These are phyloP conservation scores for Leptinotarsa defecta DNA, from an alignment of 1,140 invertebrate species.

Conservation along the genomic window DNA sequence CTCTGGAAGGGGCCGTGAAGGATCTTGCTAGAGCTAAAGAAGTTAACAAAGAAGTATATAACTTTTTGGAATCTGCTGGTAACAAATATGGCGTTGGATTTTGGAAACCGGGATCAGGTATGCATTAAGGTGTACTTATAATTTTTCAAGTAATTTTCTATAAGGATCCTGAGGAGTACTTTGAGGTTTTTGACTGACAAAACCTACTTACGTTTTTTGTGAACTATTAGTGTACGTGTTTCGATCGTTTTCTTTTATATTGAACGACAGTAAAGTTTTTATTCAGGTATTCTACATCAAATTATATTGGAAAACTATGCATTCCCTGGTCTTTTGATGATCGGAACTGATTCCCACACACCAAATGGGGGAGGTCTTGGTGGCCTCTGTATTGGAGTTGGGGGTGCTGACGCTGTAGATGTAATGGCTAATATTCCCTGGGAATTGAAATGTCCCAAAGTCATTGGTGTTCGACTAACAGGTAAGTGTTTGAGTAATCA, in stretches of 20 bases:
- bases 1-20: conserved; percentile 86
- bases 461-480: conserved; percentile 96
- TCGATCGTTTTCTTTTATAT: too few relatives aligned
- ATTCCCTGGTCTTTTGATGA: conserved; percentile 96
- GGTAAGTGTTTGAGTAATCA: conserved; percentile 61
- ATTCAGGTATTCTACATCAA: conserved; percentile 90
- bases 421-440: conserved; percentile 99
- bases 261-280: too few relatives aligned
- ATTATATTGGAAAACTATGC: conserved; percentile 99
- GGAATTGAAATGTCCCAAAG: conserved; percentile 99
- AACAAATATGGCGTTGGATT: conserved; percentile 99
- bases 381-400: conserved; percentile 98
- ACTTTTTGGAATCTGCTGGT: conserved; percentile 91
- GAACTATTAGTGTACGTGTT: too few relatives aligned
- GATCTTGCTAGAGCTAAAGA: conserved; percentile 94
- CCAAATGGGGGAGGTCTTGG: conserved; percentile 98
- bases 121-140: background rate
- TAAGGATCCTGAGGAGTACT: too few relatives aligned
- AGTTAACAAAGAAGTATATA: conserved; percentile 98
- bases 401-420: conserved; percentile 99
- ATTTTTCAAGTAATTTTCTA: too few relatives aligned
- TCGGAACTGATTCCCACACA: conserved; percentile 99
- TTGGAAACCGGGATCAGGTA: conserved; percentile 98
- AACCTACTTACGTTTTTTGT: too few relatives aligned
- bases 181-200: too few relatives aligned